Percentiles rank a stretch among this genome's conserved stretches.
These are phyloP conservation scores for Leptopilina clavipes DNA, from an alignment of 1,140 invertebrate genomes.

Conservation along the genomic window DNA sequence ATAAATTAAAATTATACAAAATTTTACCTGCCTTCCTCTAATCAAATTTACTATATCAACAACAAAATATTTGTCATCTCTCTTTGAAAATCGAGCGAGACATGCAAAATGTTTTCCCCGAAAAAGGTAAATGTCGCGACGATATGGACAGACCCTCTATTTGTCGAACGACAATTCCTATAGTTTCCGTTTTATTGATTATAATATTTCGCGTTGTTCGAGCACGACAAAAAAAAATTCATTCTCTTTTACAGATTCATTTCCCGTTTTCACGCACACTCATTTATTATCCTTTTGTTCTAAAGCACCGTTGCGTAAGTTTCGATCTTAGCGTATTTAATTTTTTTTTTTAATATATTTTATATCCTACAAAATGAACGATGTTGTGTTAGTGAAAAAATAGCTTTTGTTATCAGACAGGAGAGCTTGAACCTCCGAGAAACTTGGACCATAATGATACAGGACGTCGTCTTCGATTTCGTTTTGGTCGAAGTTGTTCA, in stretches of 20 bases:
- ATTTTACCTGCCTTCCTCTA: constrained; percentile 5
- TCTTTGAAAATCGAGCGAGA: constrained; percentile 28
- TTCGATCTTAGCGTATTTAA: constrained; percentile 4
- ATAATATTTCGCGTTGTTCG: neutral
- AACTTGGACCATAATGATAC: constrained; percentile 62
- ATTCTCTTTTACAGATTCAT: constrained; percentile 10
- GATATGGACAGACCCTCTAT: neutral
- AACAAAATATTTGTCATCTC: constrained; percentile 23
- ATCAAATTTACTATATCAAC: constrained; percentile 6
- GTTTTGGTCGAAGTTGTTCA: constrained; percentile 60
- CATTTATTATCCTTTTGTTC: constrained; percentile 3
- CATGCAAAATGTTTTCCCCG: neutral
- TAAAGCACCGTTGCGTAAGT: constrained; percentile 16
- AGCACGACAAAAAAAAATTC: constrained; percentile 1
- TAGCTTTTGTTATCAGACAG: constrained; percentile 57
- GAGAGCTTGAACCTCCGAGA: constrained; percentile 67
- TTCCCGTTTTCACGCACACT: neutral
- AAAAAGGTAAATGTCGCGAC: constrained; percentile 5
- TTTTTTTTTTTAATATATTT: neutral
- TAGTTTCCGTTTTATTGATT: neutral
- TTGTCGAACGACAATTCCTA: constrained; percentile 2
- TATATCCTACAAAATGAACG: constrained; percentile 34
- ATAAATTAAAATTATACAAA: neutral
- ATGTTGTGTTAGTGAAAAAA: constrained; percentile 46
- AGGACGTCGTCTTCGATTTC: constrained; percentile 55